Percentiles rank a stretch among this genome's conserved stretches.
These are phyloP conservation scores for Philopedon plagiatum DNA, from an alignment of 2,888 invertebrate species.

Conservation along the genomic window DNA sequence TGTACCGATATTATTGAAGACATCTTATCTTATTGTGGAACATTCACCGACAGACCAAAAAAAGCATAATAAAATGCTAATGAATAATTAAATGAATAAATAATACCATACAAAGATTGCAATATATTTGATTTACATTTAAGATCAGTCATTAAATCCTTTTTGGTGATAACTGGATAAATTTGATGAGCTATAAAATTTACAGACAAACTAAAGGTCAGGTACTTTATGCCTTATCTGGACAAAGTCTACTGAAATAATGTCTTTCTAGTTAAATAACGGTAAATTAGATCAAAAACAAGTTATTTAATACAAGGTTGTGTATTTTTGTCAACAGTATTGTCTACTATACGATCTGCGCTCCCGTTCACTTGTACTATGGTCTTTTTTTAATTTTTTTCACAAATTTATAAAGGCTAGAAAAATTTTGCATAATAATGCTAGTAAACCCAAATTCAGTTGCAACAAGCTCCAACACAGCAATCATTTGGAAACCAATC, in stretches of 20 bases:
- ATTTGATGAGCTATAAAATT: conserved; percentile 36
- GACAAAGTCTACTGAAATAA: conserved; percentile 5
- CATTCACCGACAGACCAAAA: conserved; percentile 10
- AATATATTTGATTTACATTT: conserved; percentile 20
- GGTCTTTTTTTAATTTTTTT: no score
- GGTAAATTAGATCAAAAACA: neutral
- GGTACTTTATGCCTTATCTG: conserved; percentile 27
- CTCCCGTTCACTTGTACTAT: no score
- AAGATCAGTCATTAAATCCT: conserved; percentile 28
- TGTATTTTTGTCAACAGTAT: no score
- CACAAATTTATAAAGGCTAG: no score
- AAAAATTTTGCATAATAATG: no score
- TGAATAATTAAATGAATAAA: conserved; percentile 18
- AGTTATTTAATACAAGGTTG: neutral
- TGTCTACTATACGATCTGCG: no score
- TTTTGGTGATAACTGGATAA: conserved; percentile 37
- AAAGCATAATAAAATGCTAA: conserved; percentile 6
- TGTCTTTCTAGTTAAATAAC: conserved; percentile 1
- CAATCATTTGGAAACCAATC: no score
- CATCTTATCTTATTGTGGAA: neutral
- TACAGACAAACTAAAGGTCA: conserved; percentile 32
- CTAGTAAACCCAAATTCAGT: no score
- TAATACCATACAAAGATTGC: conserved; percentile 16
- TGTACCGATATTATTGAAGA: conserved; percentile 19
- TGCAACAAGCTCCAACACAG: no score